phyloP scores from a whole-genome alignment of 2,113 vertebrate species.

The Gobius niger region DNA sequence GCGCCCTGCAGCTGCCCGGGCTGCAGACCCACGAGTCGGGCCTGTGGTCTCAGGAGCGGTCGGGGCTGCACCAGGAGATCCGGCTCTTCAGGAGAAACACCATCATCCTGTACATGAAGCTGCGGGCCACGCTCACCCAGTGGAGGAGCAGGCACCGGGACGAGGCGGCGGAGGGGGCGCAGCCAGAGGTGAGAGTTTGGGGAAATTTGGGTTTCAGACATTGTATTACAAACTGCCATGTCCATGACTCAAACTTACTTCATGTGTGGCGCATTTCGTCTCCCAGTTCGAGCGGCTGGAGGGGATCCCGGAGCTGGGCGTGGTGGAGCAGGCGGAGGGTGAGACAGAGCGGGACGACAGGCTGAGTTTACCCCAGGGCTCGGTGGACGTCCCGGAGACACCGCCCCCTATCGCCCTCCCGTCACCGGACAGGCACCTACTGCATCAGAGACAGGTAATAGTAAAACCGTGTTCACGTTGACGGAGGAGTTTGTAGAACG shows the following conservation, averaged over 20 bases:
- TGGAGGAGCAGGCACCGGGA: slow-evolving; percentile 84
- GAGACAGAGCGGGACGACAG: slow-evolving; percentile 68
- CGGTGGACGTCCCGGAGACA: slow-evolving; percentile 58
- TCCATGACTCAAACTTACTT: background rate
- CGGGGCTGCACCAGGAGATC: slow-evolving; percentile 86
- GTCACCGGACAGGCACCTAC: slow-evolving; percentile 78
- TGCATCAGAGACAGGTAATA: slow-evolving; percentile 87
- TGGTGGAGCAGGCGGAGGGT: slow-evolving; percentile 69
- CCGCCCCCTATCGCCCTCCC: slow-evolving; percentile 67
- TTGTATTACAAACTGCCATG: background rate
- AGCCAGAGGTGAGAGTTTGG: slow-evolving; percentile 68
- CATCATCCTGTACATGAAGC: slow-evolving; percentile 90
- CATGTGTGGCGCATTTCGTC: background rate
- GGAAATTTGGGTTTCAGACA: no score
- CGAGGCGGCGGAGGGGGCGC: slow-evolving; percentile 71
- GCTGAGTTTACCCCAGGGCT: slow-evolving; percentile 69
- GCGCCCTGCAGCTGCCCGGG: slow-evolving; percentile 87
- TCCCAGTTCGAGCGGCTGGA: slow-evolving; percentile 84
- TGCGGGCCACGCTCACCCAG: slow-evolving; percentile 89
- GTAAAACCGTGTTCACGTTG: no score
- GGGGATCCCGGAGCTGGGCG: slow-evolving; percentile 76
- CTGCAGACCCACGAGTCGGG: slow-evolving; percentile 82
- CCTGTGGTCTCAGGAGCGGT: slow-evolving; percentile 88
- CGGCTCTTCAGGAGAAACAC: slow-evolving; percentile 88
- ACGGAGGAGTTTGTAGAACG: no score